Evolutionary conservation across 1,140 invertebrate genomes (phyloP).

Genomic region (Cotesia vestalis): DNA sequence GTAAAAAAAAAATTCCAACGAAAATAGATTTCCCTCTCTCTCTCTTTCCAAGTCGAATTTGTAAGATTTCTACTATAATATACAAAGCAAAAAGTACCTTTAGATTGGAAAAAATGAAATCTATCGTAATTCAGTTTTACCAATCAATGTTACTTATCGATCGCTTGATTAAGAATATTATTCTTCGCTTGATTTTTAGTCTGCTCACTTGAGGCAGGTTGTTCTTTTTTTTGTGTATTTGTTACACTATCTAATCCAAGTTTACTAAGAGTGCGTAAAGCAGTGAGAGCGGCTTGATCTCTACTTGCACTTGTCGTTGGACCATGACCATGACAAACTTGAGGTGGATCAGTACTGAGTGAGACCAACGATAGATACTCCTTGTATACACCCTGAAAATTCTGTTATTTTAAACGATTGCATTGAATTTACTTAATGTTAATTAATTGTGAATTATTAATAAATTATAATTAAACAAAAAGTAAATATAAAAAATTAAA

Average conservation of each 20-base stretch:
- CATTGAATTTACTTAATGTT: slow-evolving; percentile 9
- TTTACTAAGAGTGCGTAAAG: slow-evolving; percentile 84
- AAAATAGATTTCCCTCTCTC: background rate
- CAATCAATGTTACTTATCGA: slow-evolving; percentile 57
- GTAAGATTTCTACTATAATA: background rate
- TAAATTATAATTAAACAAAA: background rate
- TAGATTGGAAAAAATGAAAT: slow-evolving; percentile 24
- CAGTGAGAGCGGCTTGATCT: slow-evolving; percentile 85
- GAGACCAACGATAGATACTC: slow-evolving; percentile 93
- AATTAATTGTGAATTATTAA: background rate
- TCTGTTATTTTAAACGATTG: slow-evolving; percentile 36
- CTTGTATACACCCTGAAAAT: slow-evolving; percentile 81
- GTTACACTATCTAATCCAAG: slow-evolving; percentile 81
- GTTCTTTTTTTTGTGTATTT: slow-evolving; percentile 59
- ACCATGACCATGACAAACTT: slow-evolving; percentile 92
- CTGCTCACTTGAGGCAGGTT: slow-evolving; percentile 51
- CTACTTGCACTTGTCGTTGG: slow-evolving; percentile 85
- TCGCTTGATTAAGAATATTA: slow-evolving; percentile 60
- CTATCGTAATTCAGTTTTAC: slow-evolving; percentile 34
- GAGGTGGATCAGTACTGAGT: slow-evolving; percentile 88
- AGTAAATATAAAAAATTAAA: slow-evolving; percentile 33
- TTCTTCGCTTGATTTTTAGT: slow-evolving; percentile 59
- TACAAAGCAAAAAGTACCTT: slow-evolving; percentile 10
- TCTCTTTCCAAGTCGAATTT: background rate
- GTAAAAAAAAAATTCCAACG: background rate